A percentile compares a stretch with the other conserved stretches of the same genome.
phyloP scores from a whole-genome alignment of 2,113 vertebrate species.

The Pterophyllum scalare region DNA sequence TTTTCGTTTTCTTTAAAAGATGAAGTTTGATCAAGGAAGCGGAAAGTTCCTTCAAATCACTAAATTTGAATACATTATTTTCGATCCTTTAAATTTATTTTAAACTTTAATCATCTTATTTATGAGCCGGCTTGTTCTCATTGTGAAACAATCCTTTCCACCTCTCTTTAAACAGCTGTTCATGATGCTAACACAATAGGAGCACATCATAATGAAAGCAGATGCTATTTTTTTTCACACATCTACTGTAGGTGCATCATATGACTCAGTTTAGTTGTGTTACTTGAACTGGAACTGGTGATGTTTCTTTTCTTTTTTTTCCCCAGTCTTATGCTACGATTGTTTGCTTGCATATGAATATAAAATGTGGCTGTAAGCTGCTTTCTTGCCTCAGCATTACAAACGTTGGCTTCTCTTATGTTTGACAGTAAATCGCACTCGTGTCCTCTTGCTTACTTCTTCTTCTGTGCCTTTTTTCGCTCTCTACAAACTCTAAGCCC shows the following conservation, averaged over 20 bases:
- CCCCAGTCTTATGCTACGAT: conserved; percentile 22
- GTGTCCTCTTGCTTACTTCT: conserved; percentile 17
- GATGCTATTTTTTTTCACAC: conserved; percentile 26
- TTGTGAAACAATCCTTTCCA: neutral
- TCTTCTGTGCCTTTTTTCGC: conserved; percentile 63
- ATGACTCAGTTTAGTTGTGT: conserved; percentile 27
- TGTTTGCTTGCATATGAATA: conserved; percentile 52
- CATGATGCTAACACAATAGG: conserved; percentile 18
- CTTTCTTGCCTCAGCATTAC: conserved; percentile 36
- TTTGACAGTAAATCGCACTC: conserved; percentile 46
- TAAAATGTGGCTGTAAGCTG: conserved; percentile 48
- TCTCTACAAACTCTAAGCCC: conserved; percentile 20
- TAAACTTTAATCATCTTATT: neutral
- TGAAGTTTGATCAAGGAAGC: neutral
- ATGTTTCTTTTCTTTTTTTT: conserved; percentile 31
- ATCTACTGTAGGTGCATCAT: neutral
- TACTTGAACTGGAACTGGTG: conserved; percentile 37
- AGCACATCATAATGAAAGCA: neutral
- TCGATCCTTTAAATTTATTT: neutral
- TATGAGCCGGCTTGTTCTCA: neutral
- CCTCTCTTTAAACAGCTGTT: conserved; percentile 2
- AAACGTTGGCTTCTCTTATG: conserved; percentile 3
- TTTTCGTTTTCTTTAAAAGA: fast-evolving
- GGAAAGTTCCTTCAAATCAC: neutral
- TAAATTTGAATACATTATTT: neutral